A percentile compares a stretch with the other conserved stretches of the same genome.
phyloP scores from a whole-genome alignment of 2,797 vertebrate genomes.

The Takifugu rubripes region DNA sequence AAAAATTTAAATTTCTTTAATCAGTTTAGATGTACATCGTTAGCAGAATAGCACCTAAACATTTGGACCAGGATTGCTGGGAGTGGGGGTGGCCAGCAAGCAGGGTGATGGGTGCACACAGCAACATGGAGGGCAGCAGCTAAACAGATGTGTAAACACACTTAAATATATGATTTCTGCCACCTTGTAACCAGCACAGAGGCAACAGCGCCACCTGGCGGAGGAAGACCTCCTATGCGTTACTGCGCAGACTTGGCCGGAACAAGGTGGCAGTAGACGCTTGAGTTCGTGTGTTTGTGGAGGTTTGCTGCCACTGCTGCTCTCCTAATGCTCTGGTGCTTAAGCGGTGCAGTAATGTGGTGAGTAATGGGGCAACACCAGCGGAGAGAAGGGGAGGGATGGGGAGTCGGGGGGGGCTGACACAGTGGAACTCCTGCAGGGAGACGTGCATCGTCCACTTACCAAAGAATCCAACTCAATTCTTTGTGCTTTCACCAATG shows the following conservation, averaged over 20 bases:
- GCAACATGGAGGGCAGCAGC: conserved; percentile 58
- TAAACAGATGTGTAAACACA: conserved; percentile 6
- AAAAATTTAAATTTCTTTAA: conserved; percentile 1
- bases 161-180: too few species aligned
- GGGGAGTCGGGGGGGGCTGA: conserved; percentile 43
- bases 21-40: conserved; percentile 1
- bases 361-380: conserved; percentile 23
- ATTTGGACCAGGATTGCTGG: neutral
- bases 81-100: conserved; percentile 12
- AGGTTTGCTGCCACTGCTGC: conserved; percentile 32
- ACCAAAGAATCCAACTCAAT: conserved; percentile 80
- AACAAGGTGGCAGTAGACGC: too few species aligned
- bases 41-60: neutral
- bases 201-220: too few species aligned
- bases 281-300: neutral
- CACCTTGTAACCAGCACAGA: too few species aligned
- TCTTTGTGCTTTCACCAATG: conserved; percentile 67
- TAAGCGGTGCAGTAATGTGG: conserved; percentile 59
- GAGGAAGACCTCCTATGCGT: too few species aligned
- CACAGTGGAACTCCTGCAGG: conserved; percentile 57
- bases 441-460: conserved; percentile 75
- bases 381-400: conserved; percentile 6
- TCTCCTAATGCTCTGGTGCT: conserved; percentile 58
- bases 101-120: conserved; percentile 30
- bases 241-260: too few species aligned